These are phyloP conservation scores for Ectemnius continuus DNA, from an alignment of 2,888 invertebrate genomes.

Conservation along the genomic window DNA sequence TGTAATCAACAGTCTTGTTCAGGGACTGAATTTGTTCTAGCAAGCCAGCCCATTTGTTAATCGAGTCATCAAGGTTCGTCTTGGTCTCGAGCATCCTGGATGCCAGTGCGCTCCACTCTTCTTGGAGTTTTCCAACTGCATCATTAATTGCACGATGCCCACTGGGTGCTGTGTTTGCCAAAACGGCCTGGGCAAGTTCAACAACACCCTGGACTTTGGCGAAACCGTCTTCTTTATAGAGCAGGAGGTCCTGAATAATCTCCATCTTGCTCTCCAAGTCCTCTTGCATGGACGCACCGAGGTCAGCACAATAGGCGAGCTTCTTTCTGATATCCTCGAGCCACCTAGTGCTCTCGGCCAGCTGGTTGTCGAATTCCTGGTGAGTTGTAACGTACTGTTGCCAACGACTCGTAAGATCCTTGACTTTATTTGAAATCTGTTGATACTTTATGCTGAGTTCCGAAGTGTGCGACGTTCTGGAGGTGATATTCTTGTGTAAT, in stretches of 20 bases:
- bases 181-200: constrained; percentile 93
- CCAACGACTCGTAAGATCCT: constrained; percentile 94
- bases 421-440: constrained; percentile 92
- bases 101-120: constrained; percentile 92
- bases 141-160: constrained; percentile 94
- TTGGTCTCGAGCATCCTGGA: constrained; percentile 95
- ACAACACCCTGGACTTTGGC: constrained; percentile 90
- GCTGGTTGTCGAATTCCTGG: constrained; percentile 90
- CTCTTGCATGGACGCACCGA: constrained; percentile 89
- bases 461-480: constrained; percentile 90
- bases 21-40: constrained; percentile 92
- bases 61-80: constrained; percentile 90
- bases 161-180: constrained; percentile 93
- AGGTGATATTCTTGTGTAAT: constrained; percentile 86
- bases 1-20: constrained; percentile 88
- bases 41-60: constrained; percentile 94
- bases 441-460: constrained; percentile 96
- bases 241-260: constrained; percentile 89
- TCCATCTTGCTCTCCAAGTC: constrained; percentile 92
- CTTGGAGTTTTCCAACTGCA: constrained; percentile 89
- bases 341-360: constrained; percentile 90
- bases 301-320: constrained; percentile 91
- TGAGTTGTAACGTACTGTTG: constrained; percentile 93
- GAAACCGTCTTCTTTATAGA: constrained; percentile 96
- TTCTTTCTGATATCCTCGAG: constrained; percentile 90